Conservation (phyloP, 2,797 vertebrate species). For the Macropus fuliginosus region DNA sequence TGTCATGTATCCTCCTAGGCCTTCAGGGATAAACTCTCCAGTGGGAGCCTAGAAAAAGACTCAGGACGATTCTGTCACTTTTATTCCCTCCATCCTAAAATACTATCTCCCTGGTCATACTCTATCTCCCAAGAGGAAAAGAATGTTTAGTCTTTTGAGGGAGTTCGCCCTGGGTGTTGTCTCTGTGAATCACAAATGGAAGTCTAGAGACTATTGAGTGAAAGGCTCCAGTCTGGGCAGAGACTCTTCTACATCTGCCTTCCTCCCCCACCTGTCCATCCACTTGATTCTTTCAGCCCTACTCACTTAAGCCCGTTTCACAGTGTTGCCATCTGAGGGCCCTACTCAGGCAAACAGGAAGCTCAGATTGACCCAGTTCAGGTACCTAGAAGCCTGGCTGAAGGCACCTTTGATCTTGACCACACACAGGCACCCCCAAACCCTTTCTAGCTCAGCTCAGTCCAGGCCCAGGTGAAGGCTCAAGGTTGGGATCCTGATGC, state of each 20-base stretch:
- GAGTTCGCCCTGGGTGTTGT: background rate
- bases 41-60: background rate
- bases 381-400: background rate
- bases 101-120: background rate
- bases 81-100: background rate
- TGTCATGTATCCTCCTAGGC: background rate
- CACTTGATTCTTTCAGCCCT: background rate
- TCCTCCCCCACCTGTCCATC: background rate
- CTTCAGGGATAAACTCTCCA: background rate
- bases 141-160: background rate
- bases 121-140: background rate
- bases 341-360: background rate
- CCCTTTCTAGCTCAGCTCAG: background rate
- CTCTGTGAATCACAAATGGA: background rate
- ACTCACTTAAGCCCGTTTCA: background rate
- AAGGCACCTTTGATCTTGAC: background rate
- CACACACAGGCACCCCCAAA: background rate
- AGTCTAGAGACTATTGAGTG: background rate
- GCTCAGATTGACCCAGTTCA: background rate
- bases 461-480: background rate
- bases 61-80: constrained; percentile 4
- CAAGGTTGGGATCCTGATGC: background rate
- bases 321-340: background rate
- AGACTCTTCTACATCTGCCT: background rate
- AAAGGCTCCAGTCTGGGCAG: background rate